Evolutionary conservation across 2,797 vertebrate genomes (phyloP).

Genomic region (Danio jaintianensis): DNA sequence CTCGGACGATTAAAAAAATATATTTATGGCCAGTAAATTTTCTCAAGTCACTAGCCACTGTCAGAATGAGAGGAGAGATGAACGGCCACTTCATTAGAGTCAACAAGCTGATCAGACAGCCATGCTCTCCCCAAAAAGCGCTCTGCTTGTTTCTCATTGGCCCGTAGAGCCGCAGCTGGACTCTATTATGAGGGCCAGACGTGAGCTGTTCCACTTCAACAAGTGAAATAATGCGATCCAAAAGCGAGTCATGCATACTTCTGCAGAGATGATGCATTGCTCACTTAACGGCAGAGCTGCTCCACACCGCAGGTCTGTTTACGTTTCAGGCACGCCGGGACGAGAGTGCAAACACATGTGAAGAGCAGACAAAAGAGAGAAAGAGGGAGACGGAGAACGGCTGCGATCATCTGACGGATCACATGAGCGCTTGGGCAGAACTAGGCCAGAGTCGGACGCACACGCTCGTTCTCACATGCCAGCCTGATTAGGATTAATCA

Average conservation of each 20-base stretch:
- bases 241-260: conserved; percentile 61
- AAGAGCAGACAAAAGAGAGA: conserved; percentile 23
- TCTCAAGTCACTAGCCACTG: too few species aligned
- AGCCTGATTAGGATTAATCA: conserved; percentile 63
- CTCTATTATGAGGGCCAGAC: conserved; percentile 61
- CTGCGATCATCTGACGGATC: conserved; percentile 49
- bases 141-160: conserved; percentile 41
- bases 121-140: conserved; percentile 20
- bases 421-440: conserved; percentile 44
- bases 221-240: conserved; percentile 65
- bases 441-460: conserved; percentile 36
- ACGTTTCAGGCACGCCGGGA: conserved; percentile 49
- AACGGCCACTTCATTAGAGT: conserved; percentile 41
- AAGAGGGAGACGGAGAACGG: background rate
- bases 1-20: too few species aligned
- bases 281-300: conserved; percentile 49
- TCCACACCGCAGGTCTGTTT: conserved; percentile 57
- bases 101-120: conserved; percentile 39
- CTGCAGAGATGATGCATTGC: conserved; percentile 63
- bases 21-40: too few species aligned
- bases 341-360: conserved; percentile 61
- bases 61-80: conserved; percentile 45
- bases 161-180: conserved; percentile 58
- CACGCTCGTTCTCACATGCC: conserved; percentile 36
- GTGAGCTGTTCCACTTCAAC: conserved; percentile 65